Percentiles rank a stretch among this genome's conserved stretches.
These are phyloP conservation scores for Ypsolopha scabrella DNA, from an alignment of 2,888 invertebrate genomes.

Conservation along the genomic window DNA sequence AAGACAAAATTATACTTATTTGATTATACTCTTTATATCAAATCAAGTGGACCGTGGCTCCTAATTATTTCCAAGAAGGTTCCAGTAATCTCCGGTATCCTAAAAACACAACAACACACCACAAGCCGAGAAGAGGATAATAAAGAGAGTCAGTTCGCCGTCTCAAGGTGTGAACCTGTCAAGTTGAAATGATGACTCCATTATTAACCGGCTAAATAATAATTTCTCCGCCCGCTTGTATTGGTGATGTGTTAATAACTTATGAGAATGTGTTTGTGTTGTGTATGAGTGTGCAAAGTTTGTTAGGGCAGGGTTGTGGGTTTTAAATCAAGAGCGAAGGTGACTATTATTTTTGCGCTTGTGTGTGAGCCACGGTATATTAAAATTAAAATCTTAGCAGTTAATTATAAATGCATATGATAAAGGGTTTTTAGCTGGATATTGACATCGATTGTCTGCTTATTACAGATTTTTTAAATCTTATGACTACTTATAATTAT, in stretches of 20 bases:
- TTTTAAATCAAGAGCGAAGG: not conserved
- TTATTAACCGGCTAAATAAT: slow-evolving; percentile 63
- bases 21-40: too few species aligned
- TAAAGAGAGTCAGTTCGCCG: slow-evolving; percentile 58
- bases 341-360: not conserved
- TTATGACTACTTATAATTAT: too few species aligned
- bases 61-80: too few species aligned
- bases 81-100: not conserved
- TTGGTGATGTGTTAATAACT: slow-evolving; percentile 45
- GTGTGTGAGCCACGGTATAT: not conserved
- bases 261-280: slow-evolving; percentile 24
- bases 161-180: slow-evolving; percentile 68
- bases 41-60: too few species aligned
- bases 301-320: not conserved
- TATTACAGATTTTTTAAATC: too few species aligned
- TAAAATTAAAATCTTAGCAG: too few species aligned
- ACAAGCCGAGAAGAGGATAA: slow-evolving; percentile 25
- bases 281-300: slow-evolving; percentile 16
- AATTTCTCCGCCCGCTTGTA: slow-evolving; percentile 38
- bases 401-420: too few species aligned
- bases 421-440: too few species aligned
- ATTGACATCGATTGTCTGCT: too few species aligned
- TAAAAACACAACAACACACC: slow-evolving; percentile 21
- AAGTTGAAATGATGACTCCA: slow-evolving; percentile 62
- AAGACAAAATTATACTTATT: too few species aligned